phyloP scores from a whole-genome alignment of 2,113 vertebrate species.

The Porphyrio hochstetteri region DNA sequence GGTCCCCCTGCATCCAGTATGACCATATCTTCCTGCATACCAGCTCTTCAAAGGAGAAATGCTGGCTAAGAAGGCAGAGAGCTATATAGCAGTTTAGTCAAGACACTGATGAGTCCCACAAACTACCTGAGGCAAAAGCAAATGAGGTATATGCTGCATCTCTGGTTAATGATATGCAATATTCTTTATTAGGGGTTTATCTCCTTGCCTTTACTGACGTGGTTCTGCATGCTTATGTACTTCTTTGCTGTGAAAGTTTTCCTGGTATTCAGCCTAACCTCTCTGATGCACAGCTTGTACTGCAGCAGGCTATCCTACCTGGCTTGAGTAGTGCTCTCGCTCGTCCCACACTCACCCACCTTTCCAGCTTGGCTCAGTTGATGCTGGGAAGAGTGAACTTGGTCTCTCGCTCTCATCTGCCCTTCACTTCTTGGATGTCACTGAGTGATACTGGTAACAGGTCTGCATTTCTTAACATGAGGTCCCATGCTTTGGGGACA shows the following conservation, averaged over 20 bases:
- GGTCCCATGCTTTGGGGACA: background rate
- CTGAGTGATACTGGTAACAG: background rate
- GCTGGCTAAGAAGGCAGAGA: background rate
- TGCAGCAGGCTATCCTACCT: background rate
- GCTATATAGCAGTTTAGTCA: background rate
- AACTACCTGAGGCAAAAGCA: background rate
- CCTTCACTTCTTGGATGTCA: background rate
- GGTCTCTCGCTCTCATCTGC: background rate
- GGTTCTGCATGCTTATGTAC: background rate
- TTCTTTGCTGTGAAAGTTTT: background rate
- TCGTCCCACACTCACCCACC: background rate
- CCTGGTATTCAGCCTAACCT: background rate
- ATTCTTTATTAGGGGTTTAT: background rate
- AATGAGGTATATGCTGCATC: background rate
- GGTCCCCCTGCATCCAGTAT: background rate
- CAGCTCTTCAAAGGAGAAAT: background rate
- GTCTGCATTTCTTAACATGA: fast-evolving
- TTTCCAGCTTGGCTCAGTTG: background rate
- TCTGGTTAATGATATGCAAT: background rate
- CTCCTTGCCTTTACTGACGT: background rate
- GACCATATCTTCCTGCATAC: background rate
- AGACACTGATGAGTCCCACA: background rate
- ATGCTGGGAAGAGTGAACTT: background rate
- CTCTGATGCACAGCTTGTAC: background rate
- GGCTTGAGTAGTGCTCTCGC: background rate